A percentile compares a stretch with the other conserved stretches of the same genome.
Conservation (phyloP, 2,797 vertebrate genomes). For the Hemitrygon akajei region DNA sequence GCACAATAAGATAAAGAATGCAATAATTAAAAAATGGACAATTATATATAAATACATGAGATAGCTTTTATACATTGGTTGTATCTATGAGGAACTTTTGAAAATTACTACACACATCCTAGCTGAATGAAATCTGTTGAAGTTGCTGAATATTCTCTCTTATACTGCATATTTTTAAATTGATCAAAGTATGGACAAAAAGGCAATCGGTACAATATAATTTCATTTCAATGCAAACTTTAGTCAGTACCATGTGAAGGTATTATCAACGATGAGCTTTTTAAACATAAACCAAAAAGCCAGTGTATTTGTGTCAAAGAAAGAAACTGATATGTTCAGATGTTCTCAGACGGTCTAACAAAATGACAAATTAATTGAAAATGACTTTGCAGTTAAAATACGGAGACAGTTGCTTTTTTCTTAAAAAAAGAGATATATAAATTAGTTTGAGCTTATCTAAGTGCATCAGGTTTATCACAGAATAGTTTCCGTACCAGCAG, state of each 20-base stretch:
- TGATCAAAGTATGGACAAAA: neutral
- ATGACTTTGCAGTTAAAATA: conserved; percentile 31
- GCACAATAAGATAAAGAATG: no score
- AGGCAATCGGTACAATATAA: neutral
- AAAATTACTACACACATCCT: neutral
- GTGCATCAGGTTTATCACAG: conserved; percentile 39
- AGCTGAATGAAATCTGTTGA: neutral
- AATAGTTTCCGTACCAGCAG: conserved; percentile 41
- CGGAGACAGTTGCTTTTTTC: conserved; percentile 32
- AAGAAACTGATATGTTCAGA: neutral
- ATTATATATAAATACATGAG: no score
- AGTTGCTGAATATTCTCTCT: neutral
- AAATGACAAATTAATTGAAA: conserved; percentile 37
- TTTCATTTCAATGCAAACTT: conserved; percentile 1
- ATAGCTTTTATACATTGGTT: no score
- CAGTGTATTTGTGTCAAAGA: neutral
- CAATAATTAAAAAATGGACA: no score
- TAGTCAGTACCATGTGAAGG: neutral
- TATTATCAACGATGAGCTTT: neutral
- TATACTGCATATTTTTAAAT: neutral
- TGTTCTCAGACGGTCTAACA: neutral
- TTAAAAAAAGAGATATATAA: conserved; percentile 37
- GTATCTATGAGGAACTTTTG: neutral
- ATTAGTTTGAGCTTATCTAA: conserved; percentile 35
- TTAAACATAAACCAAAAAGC: neutral